These are phyloP conservation scores for Zaprionus kolodkinae DNA, from an alignment of 1,140 invertebrate species.

Conservation along the genomic window DNA sequence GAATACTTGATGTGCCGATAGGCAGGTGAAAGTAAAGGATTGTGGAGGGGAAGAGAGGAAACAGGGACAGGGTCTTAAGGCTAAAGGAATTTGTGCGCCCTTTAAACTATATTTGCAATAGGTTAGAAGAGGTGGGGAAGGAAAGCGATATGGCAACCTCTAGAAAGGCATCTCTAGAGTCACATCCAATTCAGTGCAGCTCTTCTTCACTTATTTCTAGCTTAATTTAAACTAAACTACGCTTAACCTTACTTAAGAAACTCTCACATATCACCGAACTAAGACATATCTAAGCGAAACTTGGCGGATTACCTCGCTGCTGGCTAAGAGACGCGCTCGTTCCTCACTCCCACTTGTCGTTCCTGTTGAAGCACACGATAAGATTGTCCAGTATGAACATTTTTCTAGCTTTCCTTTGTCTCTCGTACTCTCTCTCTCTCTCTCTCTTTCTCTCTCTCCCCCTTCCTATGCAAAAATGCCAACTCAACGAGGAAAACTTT, in stretches of 20 bases:
- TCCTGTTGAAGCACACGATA: conserved; percentile 21
- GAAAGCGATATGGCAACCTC: not conserved
- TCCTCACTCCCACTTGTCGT: conserved; percentile 3
- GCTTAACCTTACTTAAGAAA: not conserved
- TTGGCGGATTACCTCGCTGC: conserved; percentile 5
- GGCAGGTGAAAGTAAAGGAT: conserved; percentile 32
- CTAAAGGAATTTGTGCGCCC: not conserved
- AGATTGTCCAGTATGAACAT: conserved; percentile 19
- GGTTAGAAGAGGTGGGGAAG: not conserved
- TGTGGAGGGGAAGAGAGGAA: not conserved
- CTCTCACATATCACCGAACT: conserved; percentile 4
- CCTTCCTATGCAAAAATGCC: conserved; percentile 48
- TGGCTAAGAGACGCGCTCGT: too few species aligned
- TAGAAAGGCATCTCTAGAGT: too few species aligned
- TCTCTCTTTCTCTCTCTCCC: too few species aligned
- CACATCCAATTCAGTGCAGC: not conserved
- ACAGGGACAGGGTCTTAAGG: not conserved
- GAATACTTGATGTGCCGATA: conserved; percentile 63
- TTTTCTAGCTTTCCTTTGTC: not conserved
- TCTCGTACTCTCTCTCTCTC: too few species aligned
- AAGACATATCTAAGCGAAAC: conserved; percentile 20
- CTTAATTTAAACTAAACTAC: not conserved
- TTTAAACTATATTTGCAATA: not conserved
- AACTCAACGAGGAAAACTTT: conserved; percentile 66
- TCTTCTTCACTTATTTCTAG: not conserved